Percentiles rank a stretch among this genome's conserved stretches.
These are phyloP conservation scores for Phengaris arion DNA, from an alignment of 2,888 invertebrate species.

Conservation along the genomic window DNA sequence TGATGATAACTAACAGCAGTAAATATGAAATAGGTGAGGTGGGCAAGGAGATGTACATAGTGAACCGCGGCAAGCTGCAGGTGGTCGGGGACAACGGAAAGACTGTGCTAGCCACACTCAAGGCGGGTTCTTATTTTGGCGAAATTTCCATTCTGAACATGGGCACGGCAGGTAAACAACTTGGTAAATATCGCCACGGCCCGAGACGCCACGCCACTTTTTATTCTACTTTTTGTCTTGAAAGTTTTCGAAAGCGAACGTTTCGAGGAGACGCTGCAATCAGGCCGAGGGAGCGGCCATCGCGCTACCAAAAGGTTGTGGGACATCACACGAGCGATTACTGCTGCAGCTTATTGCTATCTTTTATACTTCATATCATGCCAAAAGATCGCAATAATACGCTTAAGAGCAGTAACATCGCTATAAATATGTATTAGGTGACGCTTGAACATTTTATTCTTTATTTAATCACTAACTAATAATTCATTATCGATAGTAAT, in stretches of 20 bases:
- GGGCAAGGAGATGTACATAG: slow-evolving; percentile 99
- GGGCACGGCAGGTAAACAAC: slow-evolving; percentile 99
- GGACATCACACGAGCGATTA: slow-evolving; percentile 63
- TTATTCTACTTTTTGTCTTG: slow-evolving; percentile 65
- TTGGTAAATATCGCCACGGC: slow-evolving; percentile 91
- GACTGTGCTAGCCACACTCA: slow-evolving; percentile 97
- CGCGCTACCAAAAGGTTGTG: slow-evolving; percentile 72
- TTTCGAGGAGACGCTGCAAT: slow-evolving; percentile 78
- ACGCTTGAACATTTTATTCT: slow-evolving; percentile 59
- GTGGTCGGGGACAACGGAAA: slow-evolving; percentile 97
- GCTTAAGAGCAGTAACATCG: slow-evolving; percentile 54
- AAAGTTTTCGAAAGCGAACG: slow-evolving; percentile 69
- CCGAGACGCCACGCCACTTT: slow-evolving; percentile 80
- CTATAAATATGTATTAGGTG: slow-evolving; percentile 52
- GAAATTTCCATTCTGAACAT: slow-evolving; percentile 99
- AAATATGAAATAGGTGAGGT: slow-evolving; percentile 91
- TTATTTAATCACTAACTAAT: slow-evolving; percentile 46
- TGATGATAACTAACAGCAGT: not conserved
- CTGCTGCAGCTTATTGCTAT: slow-evolving; percentile 51
- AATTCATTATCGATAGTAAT: slow-evolving; percentile 48
- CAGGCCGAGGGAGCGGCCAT: slow-evolving; percentile 78
- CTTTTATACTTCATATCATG: slow-evolving; percentile 23
- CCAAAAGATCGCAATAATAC: slow-evolving; percentile 41
- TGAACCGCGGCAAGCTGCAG: slow-evolving; percentile 96
- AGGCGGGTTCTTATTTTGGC: slow-evolving; percentile 99